Base-by-base conservation (phyloP, 2,113 vertebrate genomes). In the Nibea albiflora region DNA sequence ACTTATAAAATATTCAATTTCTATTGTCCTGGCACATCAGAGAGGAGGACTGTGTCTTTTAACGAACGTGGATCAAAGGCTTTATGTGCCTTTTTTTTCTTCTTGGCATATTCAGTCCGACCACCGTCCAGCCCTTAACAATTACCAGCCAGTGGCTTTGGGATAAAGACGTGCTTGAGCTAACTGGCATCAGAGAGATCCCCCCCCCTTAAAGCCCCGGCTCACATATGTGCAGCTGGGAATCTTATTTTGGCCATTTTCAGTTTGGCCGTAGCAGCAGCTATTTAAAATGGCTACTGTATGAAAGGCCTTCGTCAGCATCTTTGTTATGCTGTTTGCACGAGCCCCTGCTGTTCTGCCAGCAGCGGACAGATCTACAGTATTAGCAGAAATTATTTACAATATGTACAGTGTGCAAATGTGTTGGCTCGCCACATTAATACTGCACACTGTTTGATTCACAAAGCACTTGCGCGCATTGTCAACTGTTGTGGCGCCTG, bases 1-100 rank as follows among this genome's bases (percentile, higher is more conserved):
- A 83, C 78, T 66, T 84, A 83, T 91, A 50, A 92, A 91, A 90
- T 90, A 92, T 92, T 91, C 69, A 89, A 84, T 46, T 67, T 62
- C 77, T 85, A 72, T 91, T 89, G 88, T 90, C 82, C 80, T 76
- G 75, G 64, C 49, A 80, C 69, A 83, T 82, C 69, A 77, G 73
- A 52, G 80, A 52, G 31, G 44, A 58, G 35, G 68, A 64, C 50
- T 62, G 69, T 61, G 42, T 81, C 76, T 73, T 74, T 80, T 63
- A 85, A 68, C 31, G 53, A 47, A 69, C 9, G 67, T 46, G 53
- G 85, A 90, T 87, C 64, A 86, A 73, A 80, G 78, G 73, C 81
- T 53, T 73, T 22, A 10, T 22, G 10, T 2, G 53, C 63, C 7
- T 5, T 56, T 44, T 17, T 72, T 81, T 20, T 72, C 79, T 73